These are phyloP conservation scores for Motacilla tschutschensis DNA, from an alignment of 2,113 vertebrate genomes.

Conservation along the genomic window DNA sequence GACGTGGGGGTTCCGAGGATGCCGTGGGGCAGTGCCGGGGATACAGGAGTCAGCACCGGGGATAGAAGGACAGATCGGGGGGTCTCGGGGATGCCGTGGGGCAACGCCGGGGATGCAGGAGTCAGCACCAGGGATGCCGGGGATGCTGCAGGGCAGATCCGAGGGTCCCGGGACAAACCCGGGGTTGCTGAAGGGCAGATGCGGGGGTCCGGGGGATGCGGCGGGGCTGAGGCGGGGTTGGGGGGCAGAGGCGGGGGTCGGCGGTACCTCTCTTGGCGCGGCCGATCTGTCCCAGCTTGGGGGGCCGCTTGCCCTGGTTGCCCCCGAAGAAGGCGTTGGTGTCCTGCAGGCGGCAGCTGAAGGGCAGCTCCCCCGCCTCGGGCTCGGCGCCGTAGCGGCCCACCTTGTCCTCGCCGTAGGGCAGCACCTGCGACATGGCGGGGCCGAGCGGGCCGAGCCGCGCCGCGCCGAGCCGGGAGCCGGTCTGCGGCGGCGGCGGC, in stretches of 20 bases:
- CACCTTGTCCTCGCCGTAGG: conserved; percentile 97
- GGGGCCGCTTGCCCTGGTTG: conserved; percentile 94
- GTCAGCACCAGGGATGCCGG: not conserved
- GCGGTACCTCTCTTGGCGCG: conserved; percentile 92
- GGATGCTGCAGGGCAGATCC: not conserved
- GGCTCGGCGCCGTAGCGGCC: conserved; percentile 90
- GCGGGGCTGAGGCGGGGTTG: not conserved
- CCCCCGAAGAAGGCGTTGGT: conserved; percentile 91
- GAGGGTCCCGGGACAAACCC: not conserved
- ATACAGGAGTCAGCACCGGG: not conserved
- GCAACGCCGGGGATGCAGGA: not conserved
- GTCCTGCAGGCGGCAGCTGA: conserved; percentile 97
- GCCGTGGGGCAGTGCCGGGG: not conserved
- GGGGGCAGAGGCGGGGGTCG: not conserved
- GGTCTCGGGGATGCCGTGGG: not conserved
- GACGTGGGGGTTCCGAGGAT: not conserved
- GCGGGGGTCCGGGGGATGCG: not conserved
- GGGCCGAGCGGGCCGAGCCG: conserved; percentile 16
- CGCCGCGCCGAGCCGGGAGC: conserved; percentile 51
- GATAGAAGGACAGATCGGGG: not conserved
- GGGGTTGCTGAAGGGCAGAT: not conserved
- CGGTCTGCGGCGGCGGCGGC: conserved; percentile 77
- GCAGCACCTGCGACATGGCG: conserved; percentile 93
- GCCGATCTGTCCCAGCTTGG: conserved; percentile 95
- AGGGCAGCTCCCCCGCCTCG: conserved; percentile 93